Evolutionary conservation across 2,888 invertebrate species (phyloP), one percentile per base, ranked within the genome.

Genomic region (Thymelicus acteon): DNA sequence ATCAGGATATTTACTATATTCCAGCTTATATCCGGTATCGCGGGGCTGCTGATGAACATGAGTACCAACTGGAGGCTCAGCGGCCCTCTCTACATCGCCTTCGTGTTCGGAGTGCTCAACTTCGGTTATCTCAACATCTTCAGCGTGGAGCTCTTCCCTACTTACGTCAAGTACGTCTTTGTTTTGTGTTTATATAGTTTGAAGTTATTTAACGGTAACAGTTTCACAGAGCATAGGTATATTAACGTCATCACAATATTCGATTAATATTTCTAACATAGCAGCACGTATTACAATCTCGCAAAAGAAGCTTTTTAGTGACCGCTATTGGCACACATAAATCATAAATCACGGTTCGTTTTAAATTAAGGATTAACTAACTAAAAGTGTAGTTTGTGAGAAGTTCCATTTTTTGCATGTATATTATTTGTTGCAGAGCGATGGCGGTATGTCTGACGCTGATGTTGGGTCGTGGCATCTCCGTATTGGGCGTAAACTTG

Each of bases 371-470:
- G 19, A 19, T 19, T 19, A 19, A 19, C 19, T 19, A 19, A 19
- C 19, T 19, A 19, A 19, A 19, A 19, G 19, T 19, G 19, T 19
- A 19, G 19, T 19, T 2, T 19, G 19, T 19, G 19, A 19, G 19
- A 19, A 19, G 19, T 19, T 19, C 19, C 19, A 19, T 19, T 19
- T 19, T 19, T 19, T 19, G 19, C 0, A 19, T 19, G 19, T 19
- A 19, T 19, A 19, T 19, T 19, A 19, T 44, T 44, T 44, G 1
- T 61, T 85, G 72, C 81, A 95, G 95, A 76, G 96, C 95, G 0
- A 94, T 95, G 85, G 95, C 95, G 0, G 93, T 96, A 0, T 96
- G 95, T 74, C 81, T 95, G 24, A 94, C 95, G 2, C 87, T 95
- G 77, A 95, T 95, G 87, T 87, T 95, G 15, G 96, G 96, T 0